Evolutionary conservation across 2,113 vertebrate species (phyloP), one percentile per base, ranked within the genome.

Genomic region (Hyaena hyaena): DNA sequence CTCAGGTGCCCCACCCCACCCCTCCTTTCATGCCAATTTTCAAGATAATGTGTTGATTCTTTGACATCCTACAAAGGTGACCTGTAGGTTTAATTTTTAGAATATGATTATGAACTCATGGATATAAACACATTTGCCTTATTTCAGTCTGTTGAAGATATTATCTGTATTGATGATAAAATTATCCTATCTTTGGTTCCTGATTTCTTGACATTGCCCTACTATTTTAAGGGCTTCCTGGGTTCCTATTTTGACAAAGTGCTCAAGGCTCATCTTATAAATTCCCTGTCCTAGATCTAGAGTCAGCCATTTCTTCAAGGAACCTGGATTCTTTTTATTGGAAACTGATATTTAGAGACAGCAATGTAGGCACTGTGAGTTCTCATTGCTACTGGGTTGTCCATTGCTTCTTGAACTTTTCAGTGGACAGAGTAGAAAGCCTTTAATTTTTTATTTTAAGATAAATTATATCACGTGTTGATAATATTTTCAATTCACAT

Each of bases 401-500:
- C 86, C 24, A 15, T 39, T n/a, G 6, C 93, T 93, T 90, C 73
- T 53, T 80, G 19, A 5, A 5, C n/a, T 55, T 61, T 90, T 26
- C n/a, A 58, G 26, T 90, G 28, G 24, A 73, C 31, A 77, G 9
- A n/a, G 11, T 33, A 76, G 39, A 45, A 45, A 2, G 19, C 43
- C 11, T 74, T 74, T 14, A 12, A 39, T 71, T 33, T 90, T 33
- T 23, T 35, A 88, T 43, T 89, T 92, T 89, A 96, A 82, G 7
- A 45, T 61, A 89, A 74, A 86, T 81, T 28, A 31, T 48, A 48
- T 21, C 26, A 65, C 83, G 14, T 77, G 10, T 68, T 81, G 6
- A 58, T 83, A 65, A 89, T 55, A 94, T n/a, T 74, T 90, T 33
- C 5, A 74, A 68, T 71, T 88, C 81, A 90, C 91, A 84, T 84